Evolutionary conservation across 2,113 vertebrate genomes (phyloP).

Genomic region (Notarius lentiginosus): DNA sequence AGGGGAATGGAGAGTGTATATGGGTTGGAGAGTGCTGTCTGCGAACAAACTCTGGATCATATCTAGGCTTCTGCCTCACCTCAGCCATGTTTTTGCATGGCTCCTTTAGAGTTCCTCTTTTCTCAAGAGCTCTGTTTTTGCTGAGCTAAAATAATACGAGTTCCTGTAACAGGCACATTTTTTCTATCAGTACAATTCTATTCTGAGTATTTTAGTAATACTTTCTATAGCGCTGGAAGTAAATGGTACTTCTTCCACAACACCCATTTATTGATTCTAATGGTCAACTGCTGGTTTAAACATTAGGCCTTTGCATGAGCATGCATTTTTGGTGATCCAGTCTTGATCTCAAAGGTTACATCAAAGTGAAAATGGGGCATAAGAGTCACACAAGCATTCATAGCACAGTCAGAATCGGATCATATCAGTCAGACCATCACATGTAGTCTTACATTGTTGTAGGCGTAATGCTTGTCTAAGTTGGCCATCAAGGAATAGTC

Average conservation of each 20-base stretch:
- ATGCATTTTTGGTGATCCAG: not conserved
- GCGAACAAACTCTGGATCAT: slow-evolving; percentile 38
- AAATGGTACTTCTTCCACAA: slow-evolving; percentile 21
- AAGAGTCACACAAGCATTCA: not conserved
- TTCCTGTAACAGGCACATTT: slow-evolving; percentile 25
- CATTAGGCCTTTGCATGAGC: not conserved
- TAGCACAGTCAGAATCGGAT: not conserved
- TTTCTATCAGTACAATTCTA: slow-evolving; percentile 48
- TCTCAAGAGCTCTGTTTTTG: slow-evolving; percentile 48
- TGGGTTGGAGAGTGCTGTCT: slow-evolving; percentile 1
- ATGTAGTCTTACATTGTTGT: not conserved
- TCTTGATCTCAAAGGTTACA: not conserved
- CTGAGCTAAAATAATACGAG: slow-evolving; percentile 27
- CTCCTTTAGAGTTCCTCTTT: slow-evolving; percentile 34
- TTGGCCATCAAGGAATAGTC: not conserved
- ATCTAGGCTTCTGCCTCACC: slow-evolving; percentile 51
- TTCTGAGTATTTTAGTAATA: not conserved
- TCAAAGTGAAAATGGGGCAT: not conserved
- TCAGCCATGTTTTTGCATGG: slow-evolving; percentile 19
- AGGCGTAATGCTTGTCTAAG: not conserved
- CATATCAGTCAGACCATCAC: not conserved
- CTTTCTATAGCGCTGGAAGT: slow-evolving; percentile 7
- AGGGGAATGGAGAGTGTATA: slow-evolving; percentile 48
- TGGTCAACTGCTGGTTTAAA: not conserved
- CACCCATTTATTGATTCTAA: slow-evolving; percentile 29